Base-by-base conservation (phyloP, 2,888 invertebrate genomes). In the Aradus depressus region DNA sequence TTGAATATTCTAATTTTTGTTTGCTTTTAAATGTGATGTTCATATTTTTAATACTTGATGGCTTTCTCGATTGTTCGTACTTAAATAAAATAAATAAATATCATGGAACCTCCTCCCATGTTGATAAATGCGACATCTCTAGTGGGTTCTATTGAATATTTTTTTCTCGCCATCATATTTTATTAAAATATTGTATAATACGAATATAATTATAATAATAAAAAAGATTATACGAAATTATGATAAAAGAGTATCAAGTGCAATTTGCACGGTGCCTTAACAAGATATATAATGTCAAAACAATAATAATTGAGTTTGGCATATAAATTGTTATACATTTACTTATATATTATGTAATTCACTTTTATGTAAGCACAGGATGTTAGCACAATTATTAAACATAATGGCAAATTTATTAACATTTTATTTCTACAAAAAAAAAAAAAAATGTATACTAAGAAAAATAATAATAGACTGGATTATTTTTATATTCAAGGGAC, bases 401-500 rank as follows among this genome's bases (percentile, higher is more conserved):
- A 22, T n/a, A 18, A 26, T 18, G 32, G 32, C 18, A 44, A 35
- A 44, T 12, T 4, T 34, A 34, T 34, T 34, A 14, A 4, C n/a
- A 34, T 42, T 4, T 42, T 6, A 42, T 18, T 26, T 18, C 18
- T 42, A 23, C 16, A 14, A 5, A 26, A 26, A n/a, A 3, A 2
- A 42, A 12, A n/a, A 41, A 41, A 10, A 25, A 16, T 16, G 14
- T 16, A 26, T 42, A 26, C 14, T 22, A 18, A 16, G 12, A 6
- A 26, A 25, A 25, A 26, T 23, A 28, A 25, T 23, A 22, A 44
- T 32, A 37, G 37, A 47, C n/a, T n/a, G n/a, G n/a, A n/a, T n/a
- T n/a, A n/a, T n/a, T n/a, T n/a, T n/a, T n/a, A n/a, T n/a, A 39
- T 51, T 44, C 51, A 51, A 44, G 51, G 44, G 51, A 44, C 51